Evolutionary conservation across 92 coral and sea anemone genomes (phyloP), one percentile per base, ranked within the genome.

Genomic region (Ricordea florida): DNA sequence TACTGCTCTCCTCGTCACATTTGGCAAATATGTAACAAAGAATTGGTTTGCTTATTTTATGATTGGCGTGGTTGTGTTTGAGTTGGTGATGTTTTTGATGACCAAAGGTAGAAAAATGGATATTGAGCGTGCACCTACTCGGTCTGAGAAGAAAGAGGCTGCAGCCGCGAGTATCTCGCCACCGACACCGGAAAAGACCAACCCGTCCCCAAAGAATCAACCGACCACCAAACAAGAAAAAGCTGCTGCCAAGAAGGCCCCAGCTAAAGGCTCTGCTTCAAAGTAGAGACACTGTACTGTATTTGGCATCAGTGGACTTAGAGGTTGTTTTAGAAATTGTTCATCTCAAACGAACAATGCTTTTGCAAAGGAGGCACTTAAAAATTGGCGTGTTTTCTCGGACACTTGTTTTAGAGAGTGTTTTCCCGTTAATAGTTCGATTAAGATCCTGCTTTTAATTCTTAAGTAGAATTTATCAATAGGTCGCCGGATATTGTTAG

Each of bases 1-100:
- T 0, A 81, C 88, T 3, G 80, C 97, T 0, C 59, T 87, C 29
- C 23, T 91, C 47, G 59, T 78, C 52, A 91, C 93, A 10, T 91
- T 91, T 62, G 87, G 80, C 21, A 83, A 79, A 72, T 91, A 78
- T 56, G 37, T 87, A 13, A 53, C 83, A 10, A 81, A 50, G 13
- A 69, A 78, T 36, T 91, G 97, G 97, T 91, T 91, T 75, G 65
- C 76, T 5, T 68, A 82, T 24, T 91, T 91, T 33, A 87, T 91
- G 85, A 41, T 64, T 3, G 63, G 81, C 28, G 15, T 87, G 57
- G 64, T 91, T 13, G 67, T 78, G 5, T 62, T 67, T 47, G 93
- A 91, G 57, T 5, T 82, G 29, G 66, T 84, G 37, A 45, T 91
- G 82, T 87, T 91, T 65, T 17, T 55, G 10, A 14, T 84, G 47